Conservation (phyloP, 2,113 vertebrate species). For the Geothlypis trichas region DNA sequence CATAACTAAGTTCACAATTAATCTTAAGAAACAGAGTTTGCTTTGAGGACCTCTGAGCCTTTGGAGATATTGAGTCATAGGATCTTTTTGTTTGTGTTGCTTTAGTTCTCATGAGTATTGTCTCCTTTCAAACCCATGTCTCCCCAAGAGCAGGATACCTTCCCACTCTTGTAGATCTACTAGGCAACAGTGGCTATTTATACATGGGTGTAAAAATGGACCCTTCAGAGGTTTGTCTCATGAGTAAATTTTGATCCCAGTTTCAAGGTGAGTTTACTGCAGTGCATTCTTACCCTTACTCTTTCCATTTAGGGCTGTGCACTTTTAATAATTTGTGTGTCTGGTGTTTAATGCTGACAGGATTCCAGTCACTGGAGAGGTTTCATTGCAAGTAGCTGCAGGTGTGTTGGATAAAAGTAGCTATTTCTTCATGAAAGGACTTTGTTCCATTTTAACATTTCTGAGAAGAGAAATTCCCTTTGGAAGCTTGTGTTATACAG, state of each 20-base stretch:
- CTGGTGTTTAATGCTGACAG: conserved; percentile 86
- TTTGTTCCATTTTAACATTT: neutral
- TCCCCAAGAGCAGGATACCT: neutral
- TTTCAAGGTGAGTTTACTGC: conserved; percentile 78
- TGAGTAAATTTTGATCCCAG: conserved; percentile 73
- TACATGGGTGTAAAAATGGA: conserved; percentile 29
- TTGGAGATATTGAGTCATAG: neutral
- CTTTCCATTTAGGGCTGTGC: conserved; percentile 68
- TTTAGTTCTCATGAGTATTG: neutral
- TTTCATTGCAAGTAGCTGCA: conserved; percentile 84
- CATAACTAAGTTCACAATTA: neutral
- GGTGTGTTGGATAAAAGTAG: conserved; percentile 79
- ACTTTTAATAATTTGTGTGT: conserved; percentile 79
- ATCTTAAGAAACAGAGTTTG: neutral
- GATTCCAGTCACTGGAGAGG: conserved; percentile 83
- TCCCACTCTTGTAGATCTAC: neutral
- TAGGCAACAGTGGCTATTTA: conserved; percentile 8
- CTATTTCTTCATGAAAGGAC: conserved; percentile 56
- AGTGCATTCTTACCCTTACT: conserved; percentile 71
- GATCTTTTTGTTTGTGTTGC: neutral
- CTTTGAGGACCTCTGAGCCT: neutral
- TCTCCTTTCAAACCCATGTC: neutral
- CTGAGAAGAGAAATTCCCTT: neutral
- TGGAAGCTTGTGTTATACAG: neutral
- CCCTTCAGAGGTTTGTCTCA: conserved; percentile 63